Conservation (phyloP, 2,797 vertebrate genomes). For the Rhabdophis nuchalis region DNA sequence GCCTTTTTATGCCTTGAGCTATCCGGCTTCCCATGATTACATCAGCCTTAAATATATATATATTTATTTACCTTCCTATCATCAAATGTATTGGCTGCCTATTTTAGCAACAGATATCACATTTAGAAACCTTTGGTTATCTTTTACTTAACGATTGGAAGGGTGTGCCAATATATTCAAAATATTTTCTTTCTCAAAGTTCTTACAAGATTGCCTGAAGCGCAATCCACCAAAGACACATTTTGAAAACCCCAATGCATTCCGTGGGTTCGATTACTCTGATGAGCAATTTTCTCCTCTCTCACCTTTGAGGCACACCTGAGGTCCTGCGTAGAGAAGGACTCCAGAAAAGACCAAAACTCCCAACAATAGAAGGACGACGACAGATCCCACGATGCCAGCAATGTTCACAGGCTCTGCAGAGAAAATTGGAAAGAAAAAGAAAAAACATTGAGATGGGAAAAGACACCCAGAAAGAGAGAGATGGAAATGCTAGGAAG, state of each 20-base stretch:
- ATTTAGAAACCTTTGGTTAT: neutral
- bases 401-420: constrained; percentile 68
- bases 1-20: too few species aligned
- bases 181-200: neutral
- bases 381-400: constrained; percentile 63
- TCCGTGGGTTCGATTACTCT: neutral
- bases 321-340: constrained; percentile 66
- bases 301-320: constrained; percentile 72
- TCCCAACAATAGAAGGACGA: constrained; percentile 66
- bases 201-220: neutral
- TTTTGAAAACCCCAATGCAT: neutral
- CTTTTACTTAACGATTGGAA: neutral
- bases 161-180: neutral
- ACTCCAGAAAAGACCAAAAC: constrained; percentile 56
- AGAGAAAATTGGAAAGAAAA: constrained; percentile 31
- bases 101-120: neutral
- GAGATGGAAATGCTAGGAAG: neutral
- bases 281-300: neutral
- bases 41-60: too few species aligned
- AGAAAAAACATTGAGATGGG: neutral
- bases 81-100: neutral
- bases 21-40: too few species aligned
- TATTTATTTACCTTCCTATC: too few species aligned
- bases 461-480: neutral
- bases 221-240: neutral